A percentile compares a stretch with the other conserved stretches of the same genome.
phyloP scores from a whole-genome alignment of 2,797 vertebrate species.

The Anabas testudineus region DNA sequence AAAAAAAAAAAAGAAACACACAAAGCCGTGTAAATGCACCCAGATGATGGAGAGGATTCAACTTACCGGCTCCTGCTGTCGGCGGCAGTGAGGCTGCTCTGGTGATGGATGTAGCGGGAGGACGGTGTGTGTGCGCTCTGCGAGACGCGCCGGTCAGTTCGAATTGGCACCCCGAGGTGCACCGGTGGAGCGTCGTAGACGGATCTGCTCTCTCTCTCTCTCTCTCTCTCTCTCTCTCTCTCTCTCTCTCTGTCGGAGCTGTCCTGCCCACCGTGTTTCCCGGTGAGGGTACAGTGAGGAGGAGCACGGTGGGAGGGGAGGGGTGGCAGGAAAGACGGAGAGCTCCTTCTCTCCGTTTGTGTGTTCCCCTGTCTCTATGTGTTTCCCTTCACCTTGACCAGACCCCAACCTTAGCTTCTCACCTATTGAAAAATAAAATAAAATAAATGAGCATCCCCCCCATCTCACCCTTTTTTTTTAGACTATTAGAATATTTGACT shows the following conservation, averaged over 20 bases:
- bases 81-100: slow-evolving; percentile 17
- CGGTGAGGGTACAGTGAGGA: slow-evolving; percentile 21
- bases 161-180: slow-evolving; percentile 70
- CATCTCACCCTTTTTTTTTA: no score
- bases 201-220: slow-evolving; percentile 32
- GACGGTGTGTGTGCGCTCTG: slow-evolving; percentile 24
- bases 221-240: slow-evolving; percentile 20
- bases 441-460: no score
- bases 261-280: slow-evolving; percentile 40
- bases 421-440: no score
- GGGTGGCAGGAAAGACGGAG: neutral
- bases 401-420: neutral
- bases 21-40: neutral
- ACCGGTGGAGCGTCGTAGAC: slow-evolving; percentile 28
- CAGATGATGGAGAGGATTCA: neutral
- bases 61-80: slow-evolving; percentile 47
- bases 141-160: slow-evolving; percentile 75
- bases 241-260: slow-evolving; percentile 4
- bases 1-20: no score
- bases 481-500: no score
- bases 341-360: no score
- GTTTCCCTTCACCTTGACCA: neutral
- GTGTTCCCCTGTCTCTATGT: no score
- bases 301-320: slow-evolving; percentile 4
- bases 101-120: slow-evolving; percentile 6